A percentile compares a stretch with the other conserved stretches of the same genome.
These are phyloP conservation scores for Caiman crocodilus DNA, from an alignment of 2,797 vertebrate genomes.

Conservation along the genomic window DNA sequence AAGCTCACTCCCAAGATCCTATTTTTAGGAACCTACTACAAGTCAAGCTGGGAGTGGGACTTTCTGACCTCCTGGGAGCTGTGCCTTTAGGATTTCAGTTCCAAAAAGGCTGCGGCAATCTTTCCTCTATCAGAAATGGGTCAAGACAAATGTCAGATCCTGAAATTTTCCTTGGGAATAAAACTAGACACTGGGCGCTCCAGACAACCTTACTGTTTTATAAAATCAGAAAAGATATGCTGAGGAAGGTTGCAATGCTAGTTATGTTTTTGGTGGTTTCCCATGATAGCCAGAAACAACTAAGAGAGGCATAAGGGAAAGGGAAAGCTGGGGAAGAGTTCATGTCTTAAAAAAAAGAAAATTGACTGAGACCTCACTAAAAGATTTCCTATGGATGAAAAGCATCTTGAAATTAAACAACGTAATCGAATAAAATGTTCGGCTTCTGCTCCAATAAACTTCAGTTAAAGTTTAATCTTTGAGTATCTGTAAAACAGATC, in stretches of 20 bases:
- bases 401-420: not conserved
- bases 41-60: not conserved
- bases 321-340: not conserved
- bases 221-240: not conserved
- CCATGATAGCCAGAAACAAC: not conserved
- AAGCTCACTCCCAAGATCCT: not conserved
- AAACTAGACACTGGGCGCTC: not conserved
- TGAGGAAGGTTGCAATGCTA: not conserved
- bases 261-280: not conserved
- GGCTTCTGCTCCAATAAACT: not conserved
- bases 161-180: not conserved
- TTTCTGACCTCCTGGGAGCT: not conserved
- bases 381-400: not conserved
- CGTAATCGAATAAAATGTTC: not conserved
- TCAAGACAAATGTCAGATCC: not conserved
- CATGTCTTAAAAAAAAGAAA: not conserved
- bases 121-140: not conserved
- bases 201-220: no score
- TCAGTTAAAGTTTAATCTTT: not conserved
- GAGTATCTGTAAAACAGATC: not conserved
- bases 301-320: not conserved
- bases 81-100: not conserved
- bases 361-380: not conserved
- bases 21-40: not conserved
- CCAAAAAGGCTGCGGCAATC: not conserved